These are phyloP conservation scores for Circaetus cinerascens DNA, from an alignment of 2,113 vertebrate genomes.

Conservation along the genomic window DNA sequence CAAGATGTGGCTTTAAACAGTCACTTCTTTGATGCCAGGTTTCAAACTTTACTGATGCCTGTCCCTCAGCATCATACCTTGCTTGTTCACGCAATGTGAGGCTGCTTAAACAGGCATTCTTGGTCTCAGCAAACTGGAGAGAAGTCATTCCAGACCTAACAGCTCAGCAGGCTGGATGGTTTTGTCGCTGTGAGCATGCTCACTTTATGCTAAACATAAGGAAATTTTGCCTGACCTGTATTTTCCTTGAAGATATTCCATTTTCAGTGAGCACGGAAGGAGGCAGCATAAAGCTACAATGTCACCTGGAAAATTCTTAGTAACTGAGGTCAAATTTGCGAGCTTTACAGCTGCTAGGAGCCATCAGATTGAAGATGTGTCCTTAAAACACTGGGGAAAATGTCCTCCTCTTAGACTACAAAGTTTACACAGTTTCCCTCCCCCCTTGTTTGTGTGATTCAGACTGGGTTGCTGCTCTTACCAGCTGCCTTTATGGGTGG, in stretches of 20 bases:
- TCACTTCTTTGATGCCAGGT: neutral
- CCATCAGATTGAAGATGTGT: neutral
- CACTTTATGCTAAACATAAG: neutral
- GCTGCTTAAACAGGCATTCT: neutral
- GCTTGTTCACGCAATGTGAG: neutral
- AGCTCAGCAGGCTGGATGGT: neutral
- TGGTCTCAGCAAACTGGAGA: neutral
- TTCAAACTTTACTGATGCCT: neutral
- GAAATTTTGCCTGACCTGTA: neutral
- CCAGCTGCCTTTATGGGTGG: conserved; percentile 36
- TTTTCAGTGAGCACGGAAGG: neutral
- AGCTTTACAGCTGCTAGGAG: neutral
- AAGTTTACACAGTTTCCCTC: conserved; percentile 4
- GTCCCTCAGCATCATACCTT: neutral
- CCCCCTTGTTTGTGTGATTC: conserved; percentile 16
- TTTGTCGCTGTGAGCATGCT: neutral
- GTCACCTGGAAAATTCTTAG: neutral
- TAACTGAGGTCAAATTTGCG: neutral
- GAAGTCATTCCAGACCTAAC: neutral
- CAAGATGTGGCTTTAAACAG: neutral
- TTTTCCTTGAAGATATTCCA: neutral
- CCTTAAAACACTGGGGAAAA: neutral
- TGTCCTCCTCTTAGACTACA: neutral
- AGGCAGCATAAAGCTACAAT: neutral
- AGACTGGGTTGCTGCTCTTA: neutral